A percentile compares a stretch with the other conserved stretches of the same genome.
These are phyloP conservation scores for Melolontha melolontha DNA, from an alignment of 2,888 invertebrate species.

Conservation along the genomic window DNA sequence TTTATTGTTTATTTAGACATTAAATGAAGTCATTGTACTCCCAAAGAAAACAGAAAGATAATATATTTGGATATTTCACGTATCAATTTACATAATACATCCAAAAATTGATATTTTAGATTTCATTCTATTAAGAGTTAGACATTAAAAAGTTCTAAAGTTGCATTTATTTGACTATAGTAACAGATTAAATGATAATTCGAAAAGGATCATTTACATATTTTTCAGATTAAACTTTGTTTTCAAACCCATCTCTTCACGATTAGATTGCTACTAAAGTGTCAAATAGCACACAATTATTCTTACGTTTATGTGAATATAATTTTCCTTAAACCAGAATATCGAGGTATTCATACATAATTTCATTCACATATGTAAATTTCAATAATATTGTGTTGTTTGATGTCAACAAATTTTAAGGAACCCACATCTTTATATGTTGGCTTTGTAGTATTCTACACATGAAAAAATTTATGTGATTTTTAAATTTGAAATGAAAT, in stretches of 20 bases:
- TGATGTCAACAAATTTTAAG: conserved; percentile 18
- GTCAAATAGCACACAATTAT: conserved; percentile 19
- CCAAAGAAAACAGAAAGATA: conserved; percentile 11
- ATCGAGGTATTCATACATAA: not conserved
- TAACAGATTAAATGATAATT: conserved; percentile 27
- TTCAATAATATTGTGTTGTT: conserved; percentile 21
- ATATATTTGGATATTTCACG: conserved; percentile 1
- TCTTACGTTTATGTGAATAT: conserved; percentile 24
- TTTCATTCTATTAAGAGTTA: too few relatives aligned
- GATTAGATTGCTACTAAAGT: conserved; percentile 26
- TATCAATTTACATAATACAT: conserved; percentile 10
- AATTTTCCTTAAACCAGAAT: not conserved
- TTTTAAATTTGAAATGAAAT: too few relatives aligned
- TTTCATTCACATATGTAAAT: conserved; percentile 34
- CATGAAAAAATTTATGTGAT: not conserved
- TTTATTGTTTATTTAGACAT: too few relatives aligned
- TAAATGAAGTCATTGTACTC: not conserved
- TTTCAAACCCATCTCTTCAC: conserved; percentile 12
- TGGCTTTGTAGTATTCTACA: not conserved
- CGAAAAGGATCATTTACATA: conserved; percentile 27
- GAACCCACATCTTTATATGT: too few relatives aligned
- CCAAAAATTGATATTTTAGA: too few relatives aligned
- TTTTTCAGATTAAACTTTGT: conserved; percentile 28
- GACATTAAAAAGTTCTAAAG: conserved; percentile 6
- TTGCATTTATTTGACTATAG: conserved; percentile 18